Conservation (phyloP, 2,113 vertebrate genomes). For the Lontra canadensis region DNA sequence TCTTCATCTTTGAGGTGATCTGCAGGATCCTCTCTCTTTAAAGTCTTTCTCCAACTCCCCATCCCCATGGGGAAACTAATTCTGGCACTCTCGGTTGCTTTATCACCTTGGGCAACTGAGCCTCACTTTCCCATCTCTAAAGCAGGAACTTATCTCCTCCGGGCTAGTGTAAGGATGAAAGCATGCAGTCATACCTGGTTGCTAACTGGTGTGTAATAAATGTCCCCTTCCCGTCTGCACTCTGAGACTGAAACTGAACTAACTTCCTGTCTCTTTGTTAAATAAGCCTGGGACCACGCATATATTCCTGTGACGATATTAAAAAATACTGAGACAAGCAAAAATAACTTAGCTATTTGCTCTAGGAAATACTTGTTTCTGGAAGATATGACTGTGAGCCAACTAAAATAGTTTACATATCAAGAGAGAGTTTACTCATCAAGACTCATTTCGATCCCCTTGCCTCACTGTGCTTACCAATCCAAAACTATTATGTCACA, state of each 20-base stretch:
- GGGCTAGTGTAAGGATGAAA: not conserved
- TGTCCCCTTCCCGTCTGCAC: not conserved
- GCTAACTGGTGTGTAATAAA: not conserved
- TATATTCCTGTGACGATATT: not conserved
- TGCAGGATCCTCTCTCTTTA: not conserved
- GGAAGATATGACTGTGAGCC: not conserved
- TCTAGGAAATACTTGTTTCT: not conserved
- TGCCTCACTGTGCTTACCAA: not conserved
- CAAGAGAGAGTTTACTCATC: not conserved
- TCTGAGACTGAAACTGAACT: not conserved
- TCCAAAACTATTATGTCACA: not conserved
- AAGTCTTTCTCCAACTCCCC: not conserved
- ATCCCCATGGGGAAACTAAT: not conserved
- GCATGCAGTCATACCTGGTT: not conserved
- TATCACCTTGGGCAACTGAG: not conserved
- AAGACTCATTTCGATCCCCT: not conserved
- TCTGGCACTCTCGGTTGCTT: not conserved
- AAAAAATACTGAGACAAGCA: not conserved
- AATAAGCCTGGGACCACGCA: not conserved
- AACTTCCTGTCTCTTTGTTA: not conserved
- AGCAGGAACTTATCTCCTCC: not conserved
- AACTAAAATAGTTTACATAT: not conserved
- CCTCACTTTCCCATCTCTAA: not conserved
- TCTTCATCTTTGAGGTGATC: not conserved
- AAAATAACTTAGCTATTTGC: not conserved